Percentiles rank a stretch among this genome's conserved stretches.
Conservation (phyloP, 30 jellyfish, hydroid and myxozoan genomes). For the Sanderia malayensis region DNA sequence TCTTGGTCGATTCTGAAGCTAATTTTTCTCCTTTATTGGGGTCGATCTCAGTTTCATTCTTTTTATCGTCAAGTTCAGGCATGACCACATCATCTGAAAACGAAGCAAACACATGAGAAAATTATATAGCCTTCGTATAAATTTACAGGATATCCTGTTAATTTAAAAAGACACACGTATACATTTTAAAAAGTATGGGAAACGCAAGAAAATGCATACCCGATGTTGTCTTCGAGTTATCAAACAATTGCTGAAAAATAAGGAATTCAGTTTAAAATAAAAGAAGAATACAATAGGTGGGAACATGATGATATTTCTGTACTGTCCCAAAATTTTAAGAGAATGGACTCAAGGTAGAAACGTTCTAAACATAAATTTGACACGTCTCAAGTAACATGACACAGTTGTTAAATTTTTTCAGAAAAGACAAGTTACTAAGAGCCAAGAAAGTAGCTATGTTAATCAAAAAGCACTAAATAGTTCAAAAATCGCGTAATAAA, state of each 20-base stretch:
- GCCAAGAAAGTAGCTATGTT: no score
- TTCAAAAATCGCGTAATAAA: neutral
- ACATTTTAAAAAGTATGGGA: neutral
- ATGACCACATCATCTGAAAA: neutral
- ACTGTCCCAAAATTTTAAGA: no score
- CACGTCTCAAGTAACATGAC: neutral
- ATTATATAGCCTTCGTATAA: neutral
- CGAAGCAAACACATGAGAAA: neutral
- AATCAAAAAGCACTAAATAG: no score
- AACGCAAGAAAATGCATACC: constrained; percentile 25
- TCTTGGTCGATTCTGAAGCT: no score
- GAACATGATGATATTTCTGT: no score
- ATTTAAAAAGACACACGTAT: neutral
- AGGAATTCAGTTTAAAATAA: no score
- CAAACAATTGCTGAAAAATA: constrained; percentile 48
- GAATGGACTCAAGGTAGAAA: neutral
- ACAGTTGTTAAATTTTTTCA: neutral
- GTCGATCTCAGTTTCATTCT: no score
- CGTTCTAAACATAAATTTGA: neutral
- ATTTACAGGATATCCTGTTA: neutral
- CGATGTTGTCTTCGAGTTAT: constrained; percentile 61
- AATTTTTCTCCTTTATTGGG: no score
- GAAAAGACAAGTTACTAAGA: neutral
- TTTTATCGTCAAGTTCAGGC: neutral
- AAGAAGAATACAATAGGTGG: no score